Base-by-base conservation (phyloP, 1,140 invertebrate genomes). In the Oncopeltus fasciatus region DNA sequence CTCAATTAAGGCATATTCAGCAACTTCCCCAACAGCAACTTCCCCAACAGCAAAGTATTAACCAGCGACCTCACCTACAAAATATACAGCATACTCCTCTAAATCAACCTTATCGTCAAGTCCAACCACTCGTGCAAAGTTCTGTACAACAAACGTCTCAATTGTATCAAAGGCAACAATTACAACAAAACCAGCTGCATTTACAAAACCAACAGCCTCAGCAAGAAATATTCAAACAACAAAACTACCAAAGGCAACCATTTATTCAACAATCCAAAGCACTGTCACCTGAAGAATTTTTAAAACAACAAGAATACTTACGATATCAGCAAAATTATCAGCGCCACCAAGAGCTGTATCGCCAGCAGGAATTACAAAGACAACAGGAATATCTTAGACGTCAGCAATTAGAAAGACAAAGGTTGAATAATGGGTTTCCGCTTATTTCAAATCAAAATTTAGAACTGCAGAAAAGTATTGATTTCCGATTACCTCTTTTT, bases 391-490 rank as follows among this genome's bases (percentile, higher is more conserved):
- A 65, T 28, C 62, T 33, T 46, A 59, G 58, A 29, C 67, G 46
- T 16, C 60, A 64, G 46, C 61, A 63, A 26, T 28, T 56, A 67
- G 29, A 64, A 63, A 61, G 64, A 66, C 59, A 66, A 59, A 66
- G 26, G 70, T 72, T 65, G 46, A 60, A 49, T 46, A 26, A 21
- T 20, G 27, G 27, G 16, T 60, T 26, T n/a, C 65, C 69, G 67
- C 67, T 16, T 31, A 69, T 51, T 66, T 60, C 60, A 69, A 70
- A 64, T 5, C 43, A 67, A 1, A 70, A 68, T 24, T 67, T 75
- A 51, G 69, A 73, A 5, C 68, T 77, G 2, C 75, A 77, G 29
- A 72, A 74, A 3, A 78, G 75, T 49, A 58, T 77, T 11, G 67
- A 67, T 9, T 66, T 75, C 2, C 73, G 76, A 62, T 49, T 65